Percentiles rank a stretch among this genome's conserved stretches.
phyloP scores from a whole-genome alignment of 2,888 invertebrate species.

The Stenodera caucasica region DNA sequence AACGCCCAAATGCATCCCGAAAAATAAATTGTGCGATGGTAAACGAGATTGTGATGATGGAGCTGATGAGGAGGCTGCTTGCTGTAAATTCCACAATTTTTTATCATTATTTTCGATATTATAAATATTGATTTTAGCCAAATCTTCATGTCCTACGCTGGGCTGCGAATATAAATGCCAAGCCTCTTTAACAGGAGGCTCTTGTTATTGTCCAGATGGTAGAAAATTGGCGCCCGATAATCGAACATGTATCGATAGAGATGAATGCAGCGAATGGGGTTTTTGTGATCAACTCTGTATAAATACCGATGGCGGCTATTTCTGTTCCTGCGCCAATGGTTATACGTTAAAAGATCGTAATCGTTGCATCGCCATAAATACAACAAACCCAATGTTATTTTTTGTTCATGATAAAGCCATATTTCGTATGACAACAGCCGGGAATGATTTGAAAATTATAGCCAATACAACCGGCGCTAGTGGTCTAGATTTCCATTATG shows the following conservation, averaged over 20 bases:
- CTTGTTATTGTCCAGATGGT: constrained; percentile 87
- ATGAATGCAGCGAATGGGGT: constrained; percentile 92
- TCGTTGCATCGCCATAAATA: constrained; percentile 66
- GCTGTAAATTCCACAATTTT: constrained; percentile 67
- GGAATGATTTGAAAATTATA: constrained; percentile 64
- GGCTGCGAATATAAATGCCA: constrained; percentile 92
- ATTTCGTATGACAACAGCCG: constrained; percentile 70
- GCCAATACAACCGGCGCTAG: constrained; percentile 84
- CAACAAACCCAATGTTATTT: constrained; percentile 63
- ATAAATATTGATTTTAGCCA: constrained; percentile 61
- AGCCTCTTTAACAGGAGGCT: constrained; percentile 85
- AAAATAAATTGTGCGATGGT: constrained; percentile 87
- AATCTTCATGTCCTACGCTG: constrained; percentile 76
- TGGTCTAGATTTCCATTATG: constrained; percentile 83
- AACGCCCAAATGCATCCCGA: constrained; percentile 83
- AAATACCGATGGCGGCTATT: constrained; percentile 83
- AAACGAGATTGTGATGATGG: constrained; percentile 89
- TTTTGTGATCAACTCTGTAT: constrained; percentile 94
- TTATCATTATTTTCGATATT: neutral
- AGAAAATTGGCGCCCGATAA: constrained; percentile 81
- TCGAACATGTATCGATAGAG: constrained; percentile 84
- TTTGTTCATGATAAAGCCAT: constrained; percentile 74
- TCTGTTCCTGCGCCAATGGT: constrained; percentile 78
- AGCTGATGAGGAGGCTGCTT: constrained; percentile 85
- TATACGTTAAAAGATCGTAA: constrained; percentile 56